Evolutionary conservation across 2,888 invertebrate genomes (phyloP), one percentile per base, ranked within the genome.

Genomic region (Cataglyphis albicans): DNA sequence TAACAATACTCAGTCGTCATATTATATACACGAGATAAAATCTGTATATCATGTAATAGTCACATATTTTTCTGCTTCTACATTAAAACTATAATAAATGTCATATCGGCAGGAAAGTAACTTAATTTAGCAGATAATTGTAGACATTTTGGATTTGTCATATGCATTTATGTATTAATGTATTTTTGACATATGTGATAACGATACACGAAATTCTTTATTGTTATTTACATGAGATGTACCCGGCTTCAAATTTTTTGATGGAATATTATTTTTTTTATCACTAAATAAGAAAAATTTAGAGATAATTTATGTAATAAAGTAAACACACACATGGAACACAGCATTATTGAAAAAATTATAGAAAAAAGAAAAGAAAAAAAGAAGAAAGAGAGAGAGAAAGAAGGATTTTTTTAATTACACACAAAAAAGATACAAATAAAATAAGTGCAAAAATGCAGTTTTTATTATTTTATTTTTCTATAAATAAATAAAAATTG

Each of bases 141-240:
- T 35, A 61, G n/a, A 55, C 12, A 4, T n/a, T 67, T 67, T 29
- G 29, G 21, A 57, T 67, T 67, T n/a, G 76, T 67, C 29, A 41
- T 76, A 55, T 67, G 38, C 29, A 76, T 38, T 12, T 55, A 35
- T 32, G 18, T 64, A 52, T 41, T 57, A 25, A 65, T 41, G 4
- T 38, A 44, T 57, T 38, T 2, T 38, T 76, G 38, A 73, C 41
- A 6, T 52, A 76, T 76, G 68, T 76, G 76, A 67, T 75, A 75
- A 63, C 15, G 41, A 59, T 73, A 38, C 52, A 57, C 15, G 12
- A 61, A 44, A 63, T 15, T 73, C 10, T 44, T 15, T 61, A 41
- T 74, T 61, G 73, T 74, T 61, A 61, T 63, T 44, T 1, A 21
- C n/a, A 44, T 61, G 21, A 44, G 38, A n/a, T 5, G 44, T 74